Percentiles rank a stretch among this genome's conserved stretches.
Evolutionary conservation across 2,797 vertebrate genomes (phyloP).

Genomic region (Hozukius guyotensis): DNA sequence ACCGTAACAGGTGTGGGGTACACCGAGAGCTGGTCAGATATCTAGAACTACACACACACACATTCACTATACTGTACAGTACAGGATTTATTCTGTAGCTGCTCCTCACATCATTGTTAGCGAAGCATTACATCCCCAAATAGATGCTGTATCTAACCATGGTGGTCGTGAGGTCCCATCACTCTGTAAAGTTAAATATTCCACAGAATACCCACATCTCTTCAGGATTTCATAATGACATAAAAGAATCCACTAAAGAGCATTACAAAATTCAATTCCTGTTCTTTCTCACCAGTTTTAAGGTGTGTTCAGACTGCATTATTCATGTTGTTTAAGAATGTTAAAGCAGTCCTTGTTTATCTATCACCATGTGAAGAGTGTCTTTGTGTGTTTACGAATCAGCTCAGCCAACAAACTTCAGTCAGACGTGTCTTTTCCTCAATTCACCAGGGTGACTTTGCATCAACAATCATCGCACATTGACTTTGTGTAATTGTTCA

Average conservation of each 20-base stretch:
- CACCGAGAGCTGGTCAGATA: conserved; percentile 17
- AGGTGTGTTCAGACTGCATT: neutral
- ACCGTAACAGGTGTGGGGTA: conserved; percentile 11
- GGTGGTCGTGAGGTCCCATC: neutral
- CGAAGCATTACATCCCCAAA: neutral
- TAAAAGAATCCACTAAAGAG: neutral
- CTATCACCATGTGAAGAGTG: neutral
- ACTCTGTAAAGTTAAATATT: neutral
- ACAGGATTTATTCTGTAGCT: neutral
- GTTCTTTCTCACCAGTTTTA: neutral
- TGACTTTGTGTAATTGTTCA: no score
- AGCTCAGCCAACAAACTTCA: neutral
- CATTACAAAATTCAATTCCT: neutral
- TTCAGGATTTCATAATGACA: neutral
- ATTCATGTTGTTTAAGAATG: neutral
- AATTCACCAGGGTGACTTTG: neutral
- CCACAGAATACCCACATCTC: neutral
- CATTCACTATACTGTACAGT: neutral
- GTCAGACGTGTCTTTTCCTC: neutral
- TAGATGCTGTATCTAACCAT: neutral
- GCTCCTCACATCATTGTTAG: neutral
- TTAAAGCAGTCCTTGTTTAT: neutral
- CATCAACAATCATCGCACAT: neutral
- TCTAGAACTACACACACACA: neutral
- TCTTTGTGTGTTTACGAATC: neutral